phyloP scores from a whole-genome alignment of 2,113 vertebrate genomes.

The Xenopus borealis region DNA sequence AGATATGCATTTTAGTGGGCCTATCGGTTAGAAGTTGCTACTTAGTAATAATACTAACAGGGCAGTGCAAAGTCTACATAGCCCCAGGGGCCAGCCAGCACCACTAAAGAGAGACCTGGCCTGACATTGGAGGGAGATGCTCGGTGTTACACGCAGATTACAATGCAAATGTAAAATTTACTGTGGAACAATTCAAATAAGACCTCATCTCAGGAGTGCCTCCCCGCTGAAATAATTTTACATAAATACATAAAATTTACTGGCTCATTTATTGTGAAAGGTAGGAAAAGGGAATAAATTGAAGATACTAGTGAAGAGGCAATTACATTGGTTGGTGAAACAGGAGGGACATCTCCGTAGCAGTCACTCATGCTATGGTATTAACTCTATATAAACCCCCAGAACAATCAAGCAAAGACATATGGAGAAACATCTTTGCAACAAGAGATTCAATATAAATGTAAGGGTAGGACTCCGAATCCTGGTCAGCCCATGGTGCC shows the following conservation, averaged over 20 bases:
- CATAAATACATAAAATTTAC: conserved; percentile 41
- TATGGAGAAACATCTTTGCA: too few species aligned
- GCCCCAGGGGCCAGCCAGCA: too few species aligned
- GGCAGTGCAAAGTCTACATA: too few species aligned
- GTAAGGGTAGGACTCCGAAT: too few species aligned
- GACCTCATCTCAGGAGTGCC: conserved; percentile 6
- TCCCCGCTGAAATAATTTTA: conserved; percentile 31
- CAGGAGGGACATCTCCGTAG: neutral
- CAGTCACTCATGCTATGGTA: too few species aligned
- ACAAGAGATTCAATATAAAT: too few species aligned
- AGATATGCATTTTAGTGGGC: too few species aligned
- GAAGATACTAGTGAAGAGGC: neutral
- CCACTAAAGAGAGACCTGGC: neutral
- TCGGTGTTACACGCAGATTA: conserved; percentile 16
- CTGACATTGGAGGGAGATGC: neutral
- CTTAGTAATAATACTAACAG: too few species aligned
- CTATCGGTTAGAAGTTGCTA: too few species aligned
- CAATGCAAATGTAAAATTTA: conserved; percentile 37
- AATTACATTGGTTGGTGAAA: neutral
- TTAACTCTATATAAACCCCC: too few species aligned
- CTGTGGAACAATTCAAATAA: conserved; percentile 28
- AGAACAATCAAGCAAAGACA: too few species aligned
- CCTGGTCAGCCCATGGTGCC: too few species aligned
- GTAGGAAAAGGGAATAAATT: conserved; percentile 24
- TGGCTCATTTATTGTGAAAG: conserved; percentile 24